A percentile compares a stretch with the other conserved stretches of the same genome.
Evolutionary conservation across 1,140 invertebrate species (phyloP).

Genomic region (Hesperophylax magnus): DNA sequence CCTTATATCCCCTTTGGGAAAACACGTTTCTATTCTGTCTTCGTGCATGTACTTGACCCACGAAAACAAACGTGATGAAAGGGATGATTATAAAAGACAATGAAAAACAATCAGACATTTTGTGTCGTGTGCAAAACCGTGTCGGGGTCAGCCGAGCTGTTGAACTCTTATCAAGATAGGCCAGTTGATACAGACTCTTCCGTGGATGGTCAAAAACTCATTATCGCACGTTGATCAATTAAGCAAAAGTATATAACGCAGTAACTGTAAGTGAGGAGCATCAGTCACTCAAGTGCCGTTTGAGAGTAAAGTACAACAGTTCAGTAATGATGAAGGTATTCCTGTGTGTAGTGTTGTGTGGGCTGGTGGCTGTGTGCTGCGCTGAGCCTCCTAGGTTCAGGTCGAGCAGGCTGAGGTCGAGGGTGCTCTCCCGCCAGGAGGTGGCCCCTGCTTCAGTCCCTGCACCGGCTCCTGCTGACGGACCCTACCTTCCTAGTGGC

Average conservation of each 20-base stretch:
- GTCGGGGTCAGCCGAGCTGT: too few species aligned
- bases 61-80: too few species aligned
- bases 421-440: slow-evolving; percentile 48
- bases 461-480: not conserved
- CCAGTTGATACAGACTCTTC: too few species aligned
- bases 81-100: too few species aligned
- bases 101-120: too few species aligned
- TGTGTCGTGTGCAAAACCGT: too few species aligned
- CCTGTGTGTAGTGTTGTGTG: not conserved
- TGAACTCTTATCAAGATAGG: too few species aligned
- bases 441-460: not conserved
- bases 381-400: slow-evolving; percentile 44
- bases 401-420: slow-evolving; percentile 43
- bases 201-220: too few species aligned
- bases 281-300: slow-evolving; percentile 2
- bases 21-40: too few species aligned
- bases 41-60: too few species aligned
- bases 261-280: not conserved
- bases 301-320: not conserved
- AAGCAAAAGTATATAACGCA: not conserved
- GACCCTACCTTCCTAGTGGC: slow-evolving; percentile 60
- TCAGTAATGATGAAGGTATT: slow-evolving; percentile 44
- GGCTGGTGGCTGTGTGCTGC: not conserved
- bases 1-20: too few species aligned
- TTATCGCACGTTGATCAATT: not conserved